Evolutionary conservation across 23 tunicate species (phyloP).

Genomic region (Diplosoma virens): DNA sequence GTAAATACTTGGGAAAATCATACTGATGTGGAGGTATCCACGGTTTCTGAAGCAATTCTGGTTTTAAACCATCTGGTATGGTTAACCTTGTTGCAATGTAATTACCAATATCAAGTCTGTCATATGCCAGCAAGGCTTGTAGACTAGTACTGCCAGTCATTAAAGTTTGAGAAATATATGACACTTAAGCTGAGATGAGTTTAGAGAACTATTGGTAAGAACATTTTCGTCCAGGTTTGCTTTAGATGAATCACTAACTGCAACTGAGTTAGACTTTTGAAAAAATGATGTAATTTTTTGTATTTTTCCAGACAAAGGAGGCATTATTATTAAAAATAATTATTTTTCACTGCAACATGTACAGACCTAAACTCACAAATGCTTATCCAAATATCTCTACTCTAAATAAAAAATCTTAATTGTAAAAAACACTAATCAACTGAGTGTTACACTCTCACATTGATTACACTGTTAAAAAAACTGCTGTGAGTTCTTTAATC

Average conservation of each 20-base stretch:
- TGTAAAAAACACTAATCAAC: too few relatives aligned
- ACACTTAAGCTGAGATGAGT: slow-evolving; percentile 2
- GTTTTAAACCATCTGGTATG: slow-evolving; percentile 7
- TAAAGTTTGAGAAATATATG: neutral
- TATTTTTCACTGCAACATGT: neutral
- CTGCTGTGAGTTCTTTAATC: too few relatives aligned
- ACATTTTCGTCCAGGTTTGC: neutral
- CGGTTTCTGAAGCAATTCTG: slow-evolving; percentile 24
- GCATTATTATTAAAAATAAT: slow-evolving; percentile 2
- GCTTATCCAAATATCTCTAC: neutral
- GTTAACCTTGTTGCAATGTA: slow-evolving; percentile 24
- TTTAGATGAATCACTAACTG: slow-evolving; percentile 1
- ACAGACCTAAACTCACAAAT: neutral
- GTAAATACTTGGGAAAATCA: slow-evolving; percentile 7
- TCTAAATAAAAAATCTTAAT: neutral
- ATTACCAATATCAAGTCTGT: slow-evolving; percentile 14
- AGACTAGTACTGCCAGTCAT: neutral
- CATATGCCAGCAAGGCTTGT: neutral
- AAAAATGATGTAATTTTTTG: slow-evolving; percentile 10
- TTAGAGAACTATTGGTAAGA: slow-evolving; percentile 7
- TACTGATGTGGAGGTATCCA: slow-evolving; percentile 1
- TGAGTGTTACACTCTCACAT: too few relatives aligned
- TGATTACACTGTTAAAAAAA: too few relatives aligned
- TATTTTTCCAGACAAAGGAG: neutral
- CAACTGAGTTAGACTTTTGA: slow-evolving; percentile 3